These are phyloP conservation scores for Characodon lateralis DNA, from an alignment of 2,797 vertebrate genomes.

Conservation along the genomic window DNA sequence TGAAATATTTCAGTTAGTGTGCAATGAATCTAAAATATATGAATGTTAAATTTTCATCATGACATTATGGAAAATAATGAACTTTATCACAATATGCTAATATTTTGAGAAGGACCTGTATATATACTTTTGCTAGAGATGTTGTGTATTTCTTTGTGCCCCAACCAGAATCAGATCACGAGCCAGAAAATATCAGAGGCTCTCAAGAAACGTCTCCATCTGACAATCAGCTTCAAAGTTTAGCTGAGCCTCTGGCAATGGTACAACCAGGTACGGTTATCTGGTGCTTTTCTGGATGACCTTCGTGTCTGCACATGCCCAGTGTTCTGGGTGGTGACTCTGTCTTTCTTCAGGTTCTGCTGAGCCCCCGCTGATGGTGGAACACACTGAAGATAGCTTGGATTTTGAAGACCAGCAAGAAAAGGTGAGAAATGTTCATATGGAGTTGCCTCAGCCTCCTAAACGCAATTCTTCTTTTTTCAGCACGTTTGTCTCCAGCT, in stretches of 20 bases:
- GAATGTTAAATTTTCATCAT: too few species aligned
- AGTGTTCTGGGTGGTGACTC: slow-evolving; percentile 14
- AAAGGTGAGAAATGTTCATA: slow-evolving; percentile 61
- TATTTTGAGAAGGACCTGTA: too few species aligned
- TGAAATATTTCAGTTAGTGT: too few species aligned
- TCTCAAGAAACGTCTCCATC: slow-evolving; percentile 37
- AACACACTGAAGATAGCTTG: slow-evolving; percentile 17
- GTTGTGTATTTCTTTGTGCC: background rate
- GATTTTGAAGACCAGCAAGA: slow-evolving; percentile 43
- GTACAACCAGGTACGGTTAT: slow-evolving; percentile 59
- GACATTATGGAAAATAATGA: too few species aligned
- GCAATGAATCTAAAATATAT: too few species aligned
- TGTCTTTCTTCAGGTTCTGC: slow-evolving; percentile 43
- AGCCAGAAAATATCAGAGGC: slow-evolving; percentile 60
- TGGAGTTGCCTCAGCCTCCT: background rate
- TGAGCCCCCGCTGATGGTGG: slow-evolving; percentile 21
- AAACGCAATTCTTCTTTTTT: background rate
- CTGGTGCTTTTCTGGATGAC: background rate
- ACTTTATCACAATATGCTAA: too few species aligned
- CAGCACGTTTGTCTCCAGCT: background rate
- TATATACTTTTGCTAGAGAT: background rate
- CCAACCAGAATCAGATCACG: slow-evolving; percentile 75
- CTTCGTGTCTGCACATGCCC: slow-evolving; percentile 11
- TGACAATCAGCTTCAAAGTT: slow-evolving; percentile 50
- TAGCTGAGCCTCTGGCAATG: slow-evolving; percentile 36